These are phyloP conservation scores for Scotopteryx bipunctaria DNA, from an alignment of 2,888 invertebrate genomes.

Conservation along the genomic window DNA sequence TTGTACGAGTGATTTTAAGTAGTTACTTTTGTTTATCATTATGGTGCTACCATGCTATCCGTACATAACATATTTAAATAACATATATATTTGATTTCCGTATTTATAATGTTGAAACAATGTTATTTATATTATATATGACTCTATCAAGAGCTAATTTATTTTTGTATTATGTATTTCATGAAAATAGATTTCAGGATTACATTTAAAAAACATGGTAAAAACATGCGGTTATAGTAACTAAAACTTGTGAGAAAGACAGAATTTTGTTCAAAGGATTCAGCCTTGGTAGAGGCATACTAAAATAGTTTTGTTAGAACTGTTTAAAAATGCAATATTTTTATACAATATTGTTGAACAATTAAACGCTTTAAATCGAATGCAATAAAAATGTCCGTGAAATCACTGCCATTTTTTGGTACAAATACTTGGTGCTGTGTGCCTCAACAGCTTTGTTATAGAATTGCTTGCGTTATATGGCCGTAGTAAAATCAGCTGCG, in stretches of 20 bases:
- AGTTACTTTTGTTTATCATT: conserved; percentile 29
- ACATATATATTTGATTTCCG: neutral
- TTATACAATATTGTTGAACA: conserved; percentile 18
- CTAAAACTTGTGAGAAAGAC: no score
- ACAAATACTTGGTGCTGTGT: conserved; percentile 66
- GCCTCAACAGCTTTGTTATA: conserved; percentile 37
- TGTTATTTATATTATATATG: neutral
- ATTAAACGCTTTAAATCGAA: conserved; percentile 32
- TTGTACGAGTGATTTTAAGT: conserved; percentile 28
- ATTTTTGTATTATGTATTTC: no score
- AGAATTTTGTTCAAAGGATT: no score
- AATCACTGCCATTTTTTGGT: conserved; percentile 62
- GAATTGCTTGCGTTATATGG: neutral
- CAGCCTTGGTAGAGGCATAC: no score
- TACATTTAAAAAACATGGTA: neutral
- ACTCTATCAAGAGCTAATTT: neutral
- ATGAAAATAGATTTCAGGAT: neutral
- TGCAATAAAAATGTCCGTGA: conserved; percentile 41
- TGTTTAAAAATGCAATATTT: no score
- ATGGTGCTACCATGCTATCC: conserved; percentile 49
- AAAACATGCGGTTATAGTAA: no score
- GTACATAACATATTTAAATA: conserved; percentile 1
- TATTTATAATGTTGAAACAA: neutral
- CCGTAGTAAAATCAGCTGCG: neutral
- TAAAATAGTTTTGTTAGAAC: no score